A percentile compares a stretch with the other conserved stretches of the same genome.
Evolutionary conservation across 2,113 vertebrate genomes (phyloP).

Genomic region (Chloropsis cyanopogon): DNA sequence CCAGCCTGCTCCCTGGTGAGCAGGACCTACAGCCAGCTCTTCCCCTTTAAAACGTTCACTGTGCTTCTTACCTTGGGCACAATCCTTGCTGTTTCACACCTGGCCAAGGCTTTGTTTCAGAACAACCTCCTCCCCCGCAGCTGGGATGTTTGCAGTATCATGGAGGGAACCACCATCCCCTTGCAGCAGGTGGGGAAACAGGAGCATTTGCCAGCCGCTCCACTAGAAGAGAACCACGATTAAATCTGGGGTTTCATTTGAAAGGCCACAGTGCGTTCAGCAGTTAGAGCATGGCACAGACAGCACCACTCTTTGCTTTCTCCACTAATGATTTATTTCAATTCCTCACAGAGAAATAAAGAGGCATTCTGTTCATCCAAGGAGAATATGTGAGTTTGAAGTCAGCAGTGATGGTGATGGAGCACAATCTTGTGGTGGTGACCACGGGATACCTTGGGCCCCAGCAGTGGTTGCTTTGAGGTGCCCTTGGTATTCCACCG

Average conservation of each 20-base stretch:
- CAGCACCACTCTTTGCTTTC: neutral
- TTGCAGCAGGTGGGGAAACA: neutral
- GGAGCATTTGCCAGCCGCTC: neutral
- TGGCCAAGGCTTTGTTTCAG: slow-evolving; percentile 64
- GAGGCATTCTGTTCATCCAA: neutral
- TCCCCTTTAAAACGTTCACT: slow-evolving; percentile 76
- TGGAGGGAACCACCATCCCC: neutral
- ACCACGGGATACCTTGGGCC: accelerated
- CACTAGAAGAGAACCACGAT: neutral
- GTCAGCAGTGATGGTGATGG: neutral
- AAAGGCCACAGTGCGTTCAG: neutral
- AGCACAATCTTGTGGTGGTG: neutral
- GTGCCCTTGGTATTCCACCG: neutral
- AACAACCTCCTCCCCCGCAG: slow-evolving; percentile 61
- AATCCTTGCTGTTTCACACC: slow-evolving; percentile 62
- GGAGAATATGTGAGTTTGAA: neutral
- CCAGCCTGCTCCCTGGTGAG: slow-evolving; percentile 67
- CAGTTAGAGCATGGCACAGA: neutral
- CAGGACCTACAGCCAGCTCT: slow-evolving; percentile 64
- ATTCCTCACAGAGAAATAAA: neutral
- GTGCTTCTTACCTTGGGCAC: slow-evolving; percentile 63
- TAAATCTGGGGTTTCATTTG: neutral
- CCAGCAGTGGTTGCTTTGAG: neutral
- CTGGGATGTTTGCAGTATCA: slow-evolving; percentile 72
- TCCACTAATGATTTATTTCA: neutral